Base-by-base conservation (phyloP, 2,888 invertebrate genomes). In the Agonopterix heracliana region DNA sequence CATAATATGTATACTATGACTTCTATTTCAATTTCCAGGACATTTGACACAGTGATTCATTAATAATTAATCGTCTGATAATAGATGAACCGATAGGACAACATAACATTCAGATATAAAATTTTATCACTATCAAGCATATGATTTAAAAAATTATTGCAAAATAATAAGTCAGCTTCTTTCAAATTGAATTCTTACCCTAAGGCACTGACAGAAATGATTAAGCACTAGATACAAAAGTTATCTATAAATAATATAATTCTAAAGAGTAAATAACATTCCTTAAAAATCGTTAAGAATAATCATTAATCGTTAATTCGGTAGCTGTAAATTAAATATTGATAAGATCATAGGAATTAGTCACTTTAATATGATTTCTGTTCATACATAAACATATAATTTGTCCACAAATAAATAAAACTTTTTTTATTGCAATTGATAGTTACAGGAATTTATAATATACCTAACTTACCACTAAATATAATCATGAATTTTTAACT, bases 181-280 rank as follows among this genome's bases (percentile, higher is more conserved):
- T 74, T 62, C 55, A 65, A 72, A 74, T 74, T 68, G 66, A 74
- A 80, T 79, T 71, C 76, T 79, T 80, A 85, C 72, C 75, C 81
- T 81, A 86, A 85, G 84, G 83, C 85, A 85, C 84, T 85, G 84
- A 78, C 73, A 81, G 67, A 81, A 85, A 82, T 69, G 71, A 79
- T 84, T 77, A 82, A 74, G 76, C 71, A 68, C 77, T 78, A 81
- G 67, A 67, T 78, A 78, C 68, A 73, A 74, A 71, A 70, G 64
- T 64, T 71, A 70, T 67, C 58, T 69, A 75, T 74, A 80, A 77
- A 80, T 78, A 78, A 80, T 73, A 74, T 73, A 76, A 68, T 68
- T 75, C 72, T 78, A 80, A 78, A 80, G 74, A 78, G 78, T 81
- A 81, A 80, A 81, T 80, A 82, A 84, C 81, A 81, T 81, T 78